phyloP scores from a whole-genome alignment of 2,888 invertebrate genomes.

The Tupiocoris notatus region DNA sequence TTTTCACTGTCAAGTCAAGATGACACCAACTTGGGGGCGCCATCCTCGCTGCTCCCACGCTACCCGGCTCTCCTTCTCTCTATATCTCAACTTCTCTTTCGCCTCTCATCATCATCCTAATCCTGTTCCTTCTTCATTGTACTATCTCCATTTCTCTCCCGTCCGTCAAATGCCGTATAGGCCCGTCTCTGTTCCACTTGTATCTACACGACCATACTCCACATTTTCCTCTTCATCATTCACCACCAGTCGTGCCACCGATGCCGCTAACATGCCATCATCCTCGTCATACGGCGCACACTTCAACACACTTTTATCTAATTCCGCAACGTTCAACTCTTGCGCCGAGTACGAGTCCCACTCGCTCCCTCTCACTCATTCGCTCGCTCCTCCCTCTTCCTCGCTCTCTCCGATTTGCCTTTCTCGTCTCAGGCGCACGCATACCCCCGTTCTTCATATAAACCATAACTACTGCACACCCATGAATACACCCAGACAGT shows the following conservation, averaged over 20 bases:
- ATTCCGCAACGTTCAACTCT: constrained; percentile 32
- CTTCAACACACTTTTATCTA: constrained; percentile 42
- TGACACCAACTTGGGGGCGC: constrained; percentile 46
- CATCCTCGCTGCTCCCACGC: constrained; percentile 16
- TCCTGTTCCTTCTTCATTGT: neutral
- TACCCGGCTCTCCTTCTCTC: constrained; percentile 20
- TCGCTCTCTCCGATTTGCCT: constrained; percentile 6
- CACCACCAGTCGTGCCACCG: neutral
- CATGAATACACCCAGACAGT: neutral
- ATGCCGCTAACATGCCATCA: constrained; percentile 37
- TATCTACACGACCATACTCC: neutral
- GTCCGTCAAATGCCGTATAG: neutral
- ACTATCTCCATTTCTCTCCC: neutral
- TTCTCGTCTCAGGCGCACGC: too few relatives aligned
- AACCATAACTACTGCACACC: neutral
- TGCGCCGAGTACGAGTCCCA: constrained; percentile 7
- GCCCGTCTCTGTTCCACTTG: neutral
- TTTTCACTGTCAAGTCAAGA: constrained; percentile 47
- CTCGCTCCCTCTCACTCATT: constrained; percentile 29
- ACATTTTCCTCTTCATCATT: constrained; percentile 1
- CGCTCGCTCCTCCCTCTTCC: constrained; percentile 3
- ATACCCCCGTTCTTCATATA: neutral
- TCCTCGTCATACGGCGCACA: constrained; percentile 38
- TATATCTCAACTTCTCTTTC: too few relatives aligned
- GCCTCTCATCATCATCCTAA: too few relatives aligned